Percentiles rank a stretch among this genome's conserved stretches.
Evolutionary conservation across 2,888 invertebrate genomes (phyloP).

Genomic region (Eupithecia tripunctaria): DNA sequence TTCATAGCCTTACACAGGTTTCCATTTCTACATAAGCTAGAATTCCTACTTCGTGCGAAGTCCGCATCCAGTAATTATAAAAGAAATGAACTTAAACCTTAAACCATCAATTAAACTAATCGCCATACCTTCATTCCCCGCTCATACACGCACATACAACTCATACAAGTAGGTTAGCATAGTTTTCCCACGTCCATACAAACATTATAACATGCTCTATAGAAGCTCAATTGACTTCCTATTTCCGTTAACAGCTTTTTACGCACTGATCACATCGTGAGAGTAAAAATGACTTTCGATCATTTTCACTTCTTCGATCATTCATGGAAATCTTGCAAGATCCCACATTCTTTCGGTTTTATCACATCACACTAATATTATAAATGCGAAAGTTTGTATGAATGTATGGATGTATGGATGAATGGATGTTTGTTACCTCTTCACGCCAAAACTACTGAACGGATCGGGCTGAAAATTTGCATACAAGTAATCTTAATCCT

Average conservation of each 20-base stretch:
- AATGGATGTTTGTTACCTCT: too few species aligned
- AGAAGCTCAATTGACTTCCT: slow-evolving; percentile 36
- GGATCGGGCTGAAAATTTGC: too few species aligned
- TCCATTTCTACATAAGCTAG: background rate
- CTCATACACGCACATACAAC: slow-evolving; percentile 2
- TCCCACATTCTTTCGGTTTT: background rate
- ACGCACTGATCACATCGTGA: slow-evolving; percentile 26
- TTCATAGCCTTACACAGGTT: background rate
- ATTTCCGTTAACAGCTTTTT: slow-evolving; percentile 43
- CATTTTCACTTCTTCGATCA: slow-evolving; percentile 5
- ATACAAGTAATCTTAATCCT: too few species aligned
- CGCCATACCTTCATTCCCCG: background rate
- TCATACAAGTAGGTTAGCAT: slow-evolving; percentile 27
- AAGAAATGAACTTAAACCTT: background rate
- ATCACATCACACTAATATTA: too few species aligned
- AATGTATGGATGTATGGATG: too few species aligned
- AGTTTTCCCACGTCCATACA: slow-evolving; percentile 38
- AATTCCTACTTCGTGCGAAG: background rate
- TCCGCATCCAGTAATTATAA: background rate
- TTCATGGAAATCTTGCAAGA: background rate
- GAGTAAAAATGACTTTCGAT: slow-evolving; percentile 20
- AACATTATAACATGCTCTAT: slow-evolving; percentile 23
- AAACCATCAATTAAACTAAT: slow-evolving; percentile 4
- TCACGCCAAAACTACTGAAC: too few species aligned
- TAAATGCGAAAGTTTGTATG: too few species aligned